These are phyloP conservation scores for Macrocentrus cingulum DNA, from an alignment of 1,140 invertebrate species.

Conservation along the genomic window DNA sequence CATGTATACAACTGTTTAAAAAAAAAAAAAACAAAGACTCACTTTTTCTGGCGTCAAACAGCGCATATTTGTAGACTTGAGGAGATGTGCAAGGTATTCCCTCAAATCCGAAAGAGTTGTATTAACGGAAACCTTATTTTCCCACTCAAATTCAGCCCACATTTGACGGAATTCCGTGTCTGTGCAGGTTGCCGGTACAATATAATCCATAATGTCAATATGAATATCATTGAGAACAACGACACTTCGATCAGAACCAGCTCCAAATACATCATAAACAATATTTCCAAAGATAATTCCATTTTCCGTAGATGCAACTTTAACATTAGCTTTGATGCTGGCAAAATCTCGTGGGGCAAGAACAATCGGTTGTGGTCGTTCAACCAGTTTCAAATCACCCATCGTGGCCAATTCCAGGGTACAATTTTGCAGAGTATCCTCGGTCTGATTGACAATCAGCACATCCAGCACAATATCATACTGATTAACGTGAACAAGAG, in stretches of 20 bases:
- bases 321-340: slow-evolving; percentile 96
- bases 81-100: slow-evolving; percentile 89
- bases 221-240: slow-evolving; percentile 99
- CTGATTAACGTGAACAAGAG: slow-evolving; percentile 98
- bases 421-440: slow-evolving; percentile 96
- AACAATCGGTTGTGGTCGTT: slow-evolving; percentile 94
- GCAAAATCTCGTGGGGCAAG: slow-evolving; percentile 96
- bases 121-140: slow-evolving; percentile 98
- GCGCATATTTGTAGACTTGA: slow-evolving; percentile 98
- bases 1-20: slow-evolving; percentile 19
- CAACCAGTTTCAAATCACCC: slow-evolving; percentile 96
- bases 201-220: slow-evolving; percentile 99
- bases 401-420: slow-evolving; percentile 96
- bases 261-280: slow-evolving; percentile 93
- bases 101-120: slow-evolving; percentile 91
- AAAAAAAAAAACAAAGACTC: slow-evolving; percentile 22
- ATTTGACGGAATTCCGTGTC: slow-evolving; percentile 97
- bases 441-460: slow-evolving; percentile 96
- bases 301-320: slow-evolving; percentile 96
- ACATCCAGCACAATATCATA: slow-evolving; percentile 98
- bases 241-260: slow-evolving; percentile 91
- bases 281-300: slow-evolving; percentile 99
- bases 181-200: slow-evolving; percentile 93
- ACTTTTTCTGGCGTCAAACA: slow-evolving; percentile 94
- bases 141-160: slow-evolving; percentile 99